Evolutionary conservation across 2,113 vertebrate species (phyloP).

Genomic region (Lepisosteus osseus): DNA sequence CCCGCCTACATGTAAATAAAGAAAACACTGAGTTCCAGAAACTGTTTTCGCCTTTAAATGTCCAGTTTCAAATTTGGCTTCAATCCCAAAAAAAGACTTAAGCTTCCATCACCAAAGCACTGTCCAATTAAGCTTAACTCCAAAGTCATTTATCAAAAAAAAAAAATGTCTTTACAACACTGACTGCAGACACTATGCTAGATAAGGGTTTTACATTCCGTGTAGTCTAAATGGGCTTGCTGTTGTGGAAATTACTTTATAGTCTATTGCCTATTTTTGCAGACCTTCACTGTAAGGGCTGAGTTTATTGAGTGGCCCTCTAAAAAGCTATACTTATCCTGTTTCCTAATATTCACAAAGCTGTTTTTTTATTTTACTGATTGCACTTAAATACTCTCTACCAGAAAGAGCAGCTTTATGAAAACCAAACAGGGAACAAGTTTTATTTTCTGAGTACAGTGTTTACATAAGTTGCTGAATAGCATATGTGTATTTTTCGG

Average conservation of each 20-base stretch:
- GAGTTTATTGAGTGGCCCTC: too few relatives aligned
- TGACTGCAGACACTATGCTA: background rate
- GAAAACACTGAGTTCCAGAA: too few relatives aligned
- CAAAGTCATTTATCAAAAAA: background rate
- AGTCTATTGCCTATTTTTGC: background rate
- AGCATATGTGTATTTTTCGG: too few relatives aligned
- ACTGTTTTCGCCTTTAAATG: background rate
- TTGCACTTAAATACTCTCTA: too few relatives aligned
- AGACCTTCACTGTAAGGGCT: background rate
- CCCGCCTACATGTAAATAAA: too few relatives aligned
- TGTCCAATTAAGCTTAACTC: background rate
- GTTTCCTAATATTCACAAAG: too few relatives aligned
- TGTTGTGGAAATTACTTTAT: background rate
- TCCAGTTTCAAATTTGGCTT: background rate
- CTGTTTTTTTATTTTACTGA: too few relatives aligned
- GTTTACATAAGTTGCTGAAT: too few relatives aligned
- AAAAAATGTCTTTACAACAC: background rate
- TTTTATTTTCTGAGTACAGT: too few relatives aligned
- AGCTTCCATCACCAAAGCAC: slow-evolving; percentile 1
- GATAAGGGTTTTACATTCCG: background rate
- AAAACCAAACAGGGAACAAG: too few relatives aligned
- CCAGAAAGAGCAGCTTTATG: too few relatives aligned
- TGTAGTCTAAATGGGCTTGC: background rate
- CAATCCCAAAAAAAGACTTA: background rate
- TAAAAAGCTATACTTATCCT: too few relatives aligned